Conservation (phyloP, 2,113 vertebrate genomes). For the Peucedramus taeniatus region DNA sequence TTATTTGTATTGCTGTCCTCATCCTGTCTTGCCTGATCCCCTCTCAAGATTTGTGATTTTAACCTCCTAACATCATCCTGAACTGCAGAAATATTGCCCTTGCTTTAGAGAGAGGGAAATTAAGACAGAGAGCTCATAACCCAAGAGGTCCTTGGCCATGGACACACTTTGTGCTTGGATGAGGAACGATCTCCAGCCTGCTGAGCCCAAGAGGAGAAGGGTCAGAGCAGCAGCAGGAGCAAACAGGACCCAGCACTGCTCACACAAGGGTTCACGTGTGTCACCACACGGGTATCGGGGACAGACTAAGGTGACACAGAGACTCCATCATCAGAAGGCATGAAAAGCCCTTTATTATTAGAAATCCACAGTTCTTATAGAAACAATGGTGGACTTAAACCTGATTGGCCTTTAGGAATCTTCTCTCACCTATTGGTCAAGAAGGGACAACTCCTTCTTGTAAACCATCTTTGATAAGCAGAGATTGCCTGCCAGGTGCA, state of each 20-base stretch:
- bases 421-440: no score
- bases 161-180: background rate
- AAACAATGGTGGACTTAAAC: no score
- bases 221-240: background rate
- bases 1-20: slow-evolving; percentile 24
- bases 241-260: background rate
- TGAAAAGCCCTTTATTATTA: no score
- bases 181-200: background rate
- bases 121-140: background rate
- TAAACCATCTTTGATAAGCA: no score
- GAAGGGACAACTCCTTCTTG: no score
- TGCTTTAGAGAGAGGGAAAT: background rate
- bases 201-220: fast-evolving
- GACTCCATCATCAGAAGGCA: no score
- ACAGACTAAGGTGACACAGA: no score
- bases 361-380: no score
- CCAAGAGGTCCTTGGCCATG: fast-evolving
- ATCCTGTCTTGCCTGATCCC: background rate
- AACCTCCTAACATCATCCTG: background rate
- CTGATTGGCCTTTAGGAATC: no score
- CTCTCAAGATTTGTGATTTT: slow-evolving; percentile 10
- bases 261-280: fast-evolving
- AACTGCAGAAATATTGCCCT: background rate
- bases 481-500: no score
- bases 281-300: no score